Evolutionary conservation across 2,113 vertebrate genomes (phyloP).

Genomic region (Silurus glanis): DNA sequence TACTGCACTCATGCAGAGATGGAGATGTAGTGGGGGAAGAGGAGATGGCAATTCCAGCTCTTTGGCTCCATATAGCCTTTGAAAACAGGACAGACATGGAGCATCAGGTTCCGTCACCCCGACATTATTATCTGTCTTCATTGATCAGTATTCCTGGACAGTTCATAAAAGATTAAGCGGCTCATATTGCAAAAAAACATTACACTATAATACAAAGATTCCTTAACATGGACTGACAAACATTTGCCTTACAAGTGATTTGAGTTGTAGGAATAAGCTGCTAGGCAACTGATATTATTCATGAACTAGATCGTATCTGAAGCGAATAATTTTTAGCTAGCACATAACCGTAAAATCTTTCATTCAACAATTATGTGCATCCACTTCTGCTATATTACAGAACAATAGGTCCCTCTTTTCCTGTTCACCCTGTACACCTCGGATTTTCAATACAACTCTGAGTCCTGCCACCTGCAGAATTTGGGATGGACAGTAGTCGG

Average conservation of each 20-base stretch:
- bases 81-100: background rate
- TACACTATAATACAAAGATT: background rate
- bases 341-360: background rate
- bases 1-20: constrained; percentile 17
- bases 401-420: no score
- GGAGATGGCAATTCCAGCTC: constrained; percentile 41
- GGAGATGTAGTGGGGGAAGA: constrained; percentile 11
- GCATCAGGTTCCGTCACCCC: background rate
- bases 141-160: background rate
- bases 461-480: no score
- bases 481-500: no score
- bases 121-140: background rate
- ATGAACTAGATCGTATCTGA: background rate
- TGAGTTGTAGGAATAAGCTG: background rate
- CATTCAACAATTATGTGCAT: no score
- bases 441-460: no score
- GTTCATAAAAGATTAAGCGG: background rate
- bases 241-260: background rate
- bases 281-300: background rate
- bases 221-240: background rate
- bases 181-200: background rate
- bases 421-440: no score
- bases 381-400: no score
- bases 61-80: background rate
- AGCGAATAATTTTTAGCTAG: background rate